Conservation (phyloP, 37 sponge, comb jelly and placozoan genomes). For the Theonella swinhoei region DNA sequence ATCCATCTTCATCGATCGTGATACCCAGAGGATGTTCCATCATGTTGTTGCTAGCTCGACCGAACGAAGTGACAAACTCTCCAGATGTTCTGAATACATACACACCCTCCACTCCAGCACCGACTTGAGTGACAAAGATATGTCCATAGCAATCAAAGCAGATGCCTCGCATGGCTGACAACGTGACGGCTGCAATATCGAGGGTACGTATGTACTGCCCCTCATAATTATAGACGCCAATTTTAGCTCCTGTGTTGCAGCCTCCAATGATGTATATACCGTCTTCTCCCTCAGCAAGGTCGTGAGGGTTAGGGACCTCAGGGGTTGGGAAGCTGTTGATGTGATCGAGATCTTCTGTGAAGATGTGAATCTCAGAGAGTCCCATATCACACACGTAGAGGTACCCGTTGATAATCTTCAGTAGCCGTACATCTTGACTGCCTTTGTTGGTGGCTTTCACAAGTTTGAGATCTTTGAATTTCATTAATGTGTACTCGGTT, state of each 20-base stretch:
- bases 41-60: background rate
- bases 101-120: too few relatives aligned
- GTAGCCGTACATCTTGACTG: background rate
- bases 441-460: too few relatives aligned
- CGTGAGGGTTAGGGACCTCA: background rate
- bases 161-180: too few relatives aligned
- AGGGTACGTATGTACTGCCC: background rate
- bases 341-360: background rate
- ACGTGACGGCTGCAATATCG: background rate
- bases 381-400: background rate
- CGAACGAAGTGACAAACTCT: background rate
- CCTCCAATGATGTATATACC: background rate
- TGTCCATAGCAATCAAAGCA: background rate
- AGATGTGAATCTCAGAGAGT: background rate
- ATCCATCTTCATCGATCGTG: background rate
- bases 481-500: background rate
- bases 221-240: background rate
- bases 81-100: background rate
- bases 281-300: background rate
- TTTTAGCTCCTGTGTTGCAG: background rate
- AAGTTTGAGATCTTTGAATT: background rate
- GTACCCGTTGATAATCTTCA: background rate
- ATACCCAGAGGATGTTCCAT: background rate
- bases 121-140: background rate
- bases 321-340: background rate